Base-by-base conservation (phyloP, 2,113 vertebrate species). In the Deroptyus accipitrinus region DNA sequence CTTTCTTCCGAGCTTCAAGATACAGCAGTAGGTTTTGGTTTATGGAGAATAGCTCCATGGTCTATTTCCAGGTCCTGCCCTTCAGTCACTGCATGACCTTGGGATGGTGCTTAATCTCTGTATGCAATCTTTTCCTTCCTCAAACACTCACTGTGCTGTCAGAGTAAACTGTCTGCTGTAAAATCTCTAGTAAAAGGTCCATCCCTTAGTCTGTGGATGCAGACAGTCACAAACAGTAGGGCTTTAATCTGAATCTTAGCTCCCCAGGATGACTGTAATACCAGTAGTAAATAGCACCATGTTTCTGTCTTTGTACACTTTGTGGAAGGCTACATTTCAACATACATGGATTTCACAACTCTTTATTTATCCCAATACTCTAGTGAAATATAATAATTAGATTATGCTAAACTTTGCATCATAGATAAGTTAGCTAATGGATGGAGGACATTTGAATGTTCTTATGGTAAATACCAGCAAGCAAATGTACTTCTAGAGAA, bases 201-300 rank as follows among this genome's bases (percentile, higher is more conserved):
- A 18, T 63, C 16, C 18, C 3, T 13, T 42, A 15, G 16, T 19
- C 11, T 48, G 30, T 63, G 70, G 13, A 20, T 52, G n/a, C 33
- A 55, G 22, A 20, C 10, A 70, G 17, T 22, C 39, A 37, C 7
- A 10, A 14, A 55, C 17, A 49, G 17, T 3, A n/a, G 6, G 19
- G 18, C 17, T 64, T 69, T 51, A 59, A 6, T 35, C 13, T 27
- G 27, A 52, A 51, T 24, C 24, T 64, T 23, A 42, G 13, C 39
- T 73, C 17, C 13, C 23, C 33, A 42, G 19, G 13, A 8, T 0
- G 1, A 62, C 33, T 1, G 1, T 5, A 41, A 28, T 22, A 39
- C 19, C 11, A 17, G 8, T 1, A 42, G 27, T 37, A 41, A 67
- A 27, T 1, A 33, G 13, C 31, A 39, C 7, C 11, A 6, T 13